Evolutionary conservation across 2,888 invertebrate species (phyloP).

Genomic region (Andricus curvator): DNA sequence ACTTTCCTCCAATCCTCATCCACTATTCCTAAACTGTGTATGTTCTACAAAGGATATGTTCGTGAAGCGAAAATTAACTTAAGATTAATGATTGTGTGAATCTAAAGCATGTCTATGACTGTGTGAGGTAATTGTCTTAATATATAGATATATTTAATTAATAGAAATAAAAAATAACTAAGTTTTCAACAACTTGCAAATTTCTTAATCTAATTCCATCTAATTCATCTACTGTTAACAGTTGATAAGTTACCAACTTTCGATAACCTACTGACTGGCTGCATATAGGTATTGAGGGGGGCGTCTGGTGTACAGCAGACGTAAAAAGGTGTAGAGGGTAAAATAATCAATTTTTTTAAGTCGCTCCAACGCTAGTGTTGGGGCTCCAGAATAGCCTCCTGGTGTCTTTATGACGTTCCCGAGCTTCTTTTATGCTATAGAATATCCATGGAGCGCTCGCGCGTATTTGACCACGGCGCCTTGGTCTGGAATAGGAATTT

Average conservation of each 20-base stretch:
- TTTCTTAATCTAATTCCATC: background rate
- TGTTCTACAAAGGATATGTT: background rate
- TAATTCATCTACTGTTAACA: background rate
- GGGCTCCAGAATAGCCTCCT: no score
- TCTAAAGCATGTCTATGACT: background rate
- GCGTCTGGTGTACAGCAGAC: no score
- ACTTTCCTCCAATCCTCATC: background rate
- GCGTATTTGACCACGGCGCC: no score
- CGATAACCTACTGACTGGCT: background rate
- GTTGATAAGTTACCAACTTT: background rate
- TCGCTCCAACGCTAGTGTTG: no score
- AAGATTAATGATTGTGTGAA: constrained; percentile 2
- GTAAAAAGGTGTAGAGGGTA: no score
- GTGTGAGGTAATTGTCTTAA: constrained; percentile 46
- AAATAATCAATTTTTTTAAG: no score
- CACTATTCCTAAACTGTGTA: background rate
- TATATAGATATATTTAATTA: constrained; percentile 61
- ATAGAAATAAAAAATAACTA: constrained; percentile 59
- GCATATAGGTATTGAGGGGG: background rate
- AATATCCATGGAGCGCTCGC: no score
- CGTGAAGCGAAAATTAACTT: background rate
- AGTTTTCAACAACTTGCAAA: constrained; percentile 60
- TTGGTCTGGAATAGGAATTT: no score
- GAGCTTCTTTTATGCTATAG: no score
- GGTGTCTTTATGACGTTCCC: no score